phyloP scores from a whole-genome alignment of 2,888 invertebrate species.

The Drosophila anomalata region DNA sequence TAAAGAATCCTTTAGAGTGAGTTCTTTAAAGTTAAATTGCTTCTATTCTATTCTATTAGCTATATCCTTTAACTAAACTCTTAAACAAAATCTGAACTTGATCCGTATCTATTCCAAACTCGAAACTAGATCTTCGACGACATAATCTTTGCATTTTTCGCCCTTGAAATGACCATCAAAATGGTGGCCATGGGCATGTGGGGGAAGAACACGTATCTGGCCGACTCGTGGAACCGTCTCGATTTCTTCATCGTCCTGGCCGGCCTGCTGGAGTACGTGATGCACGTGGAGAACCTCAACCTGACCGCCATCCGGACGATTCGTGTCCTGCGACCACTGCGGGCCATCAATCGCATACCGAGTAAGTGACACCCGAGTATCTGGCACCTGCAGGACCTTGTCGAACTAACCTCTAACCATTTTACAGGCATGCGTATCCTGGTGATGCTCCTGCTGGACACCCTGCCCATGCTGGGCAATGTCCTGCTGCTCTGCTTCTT shows the following conservation, averaged over 20 bases:
- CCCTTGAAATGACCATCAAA: constrained; percentile 98
- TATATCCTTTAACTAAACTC: neutral
- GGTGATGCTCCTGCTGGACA: constrained; percentile 99
- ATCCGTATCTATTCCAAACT: neutral
- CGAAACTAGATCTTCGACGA: constrained; percentile 94
- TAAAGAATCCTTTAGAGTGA: no score
- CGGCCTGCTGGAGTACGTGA: constrained; percentile 94
- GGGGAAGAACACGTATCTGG: constrained; percentile 96
- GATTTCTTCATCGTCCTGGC: constrained; percentile 99
- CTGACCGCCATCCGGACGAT: constrained; percentile 99
- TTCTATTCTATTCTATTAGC: neutral
- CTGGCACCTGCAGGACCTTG: constrained; percentile 3
- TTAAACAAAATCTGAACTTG: neutral
- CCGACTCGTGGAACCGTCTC: constrained; percentile 99
- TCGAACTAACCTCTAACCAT: neutral
- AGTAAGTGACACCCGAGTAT: constrained; percentile 88
- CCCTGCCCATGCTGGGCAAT: constrained; percentile 99
- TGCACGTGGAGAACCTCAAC: constrained; percentile 98
- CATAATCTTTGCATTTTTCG: constrained; percentile 99
- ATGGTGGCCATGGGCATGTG: constrained; percentile 99
- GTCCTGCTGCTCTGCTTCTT: constrained; percentile 99
- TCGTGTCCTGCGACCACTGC: constrained; percentile 96
- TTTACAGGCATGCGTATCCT: constrained; percentile 96
- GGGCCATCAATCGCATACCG: constrained; percentile 99
- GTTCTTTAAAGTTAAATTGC: no score